Evolutionary conservation across 1,140 invertebrate genomes (phyloP), one percentile per base, ranked within the genome.

Genomic region (Drusus annulatus): DNA sequence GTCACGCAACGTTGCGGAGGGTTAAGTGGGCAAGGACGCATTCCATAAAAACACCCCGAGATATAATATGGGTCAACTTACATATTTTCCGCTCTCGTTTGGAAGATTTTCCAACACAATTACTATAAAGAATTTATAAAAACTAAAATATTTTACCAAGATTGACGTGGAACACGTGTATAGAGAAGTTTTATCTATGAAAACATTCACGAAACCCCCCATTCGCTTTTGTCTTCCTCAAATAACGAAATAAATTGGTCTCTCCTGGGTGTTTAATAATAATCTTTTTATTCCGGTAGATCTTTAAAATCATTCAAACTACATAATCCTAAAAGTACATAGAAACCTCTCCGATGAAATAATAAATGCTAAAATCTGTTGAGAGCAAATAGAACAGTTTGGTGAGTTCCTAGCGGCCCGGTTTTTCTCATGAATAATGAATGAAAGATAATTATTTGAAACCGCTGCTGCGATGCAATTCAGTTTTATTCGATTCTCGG

Each of bases 11-110:
- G 17, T 62, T 71, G 77, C 65, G 78, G 81, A 78, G 81, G 79
- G 81, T 82, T 74, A 45, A 80, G 60, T 62, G 54, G 63, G 78
- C 81, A 80, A 83, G 81, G 81, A 78, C 78, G 78, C 81, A 80
- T 80, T 77, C 81, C 78, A 80, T 78, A 78, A 83, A 81, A 81
- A 54, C 68, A 77, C 78, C 78, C 71, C 77, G 16, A 69, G 50
- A 25, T 28, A 45, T 23, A 60, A 69, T 69, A 54, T 78, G 28
- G 76, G 76, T 78, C 76, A 78, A 63, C 63, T 78, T 52, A 63
- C 60, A 77, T 56, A 71, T 58, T 74, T 74, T 51, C 68, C 19
- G 45, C 13, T 10, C 68, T 28, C 62, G 21, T 65, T 71, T 6
- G 8, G 62, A 65, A 31, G 62, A 65, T 65, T 65, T 28, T 16